Evolutionary conservation across 2,113 vertebrate species (phyloP), one percentile per base, ranked within the genome.

Genomic region (Thunnus thynnus): DNA sequence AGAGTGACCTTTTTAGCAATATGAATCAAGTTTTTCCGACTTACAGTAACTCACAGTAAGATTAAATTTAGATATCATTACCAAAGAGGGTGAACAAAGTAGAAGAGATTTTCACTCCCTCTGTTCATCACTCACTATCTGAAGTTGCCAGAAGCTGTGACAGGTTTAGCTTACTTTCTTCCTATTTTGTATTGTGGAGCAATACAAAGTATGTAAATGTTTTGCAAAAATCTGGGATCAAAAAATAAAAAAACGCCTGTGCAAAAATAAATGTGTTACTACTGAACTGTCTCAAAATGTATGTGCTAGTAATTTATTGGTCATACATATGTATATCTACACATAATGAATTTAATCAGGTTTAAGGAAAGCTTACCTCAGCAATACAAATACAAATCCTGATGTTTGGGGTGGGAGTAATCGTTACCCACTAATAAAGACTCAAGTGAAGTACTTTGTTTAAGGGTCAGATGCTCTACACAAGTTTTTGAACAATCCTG

Each of bases 341-440:
- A 41, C 36, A 7, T 41, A 41, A 9, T 41, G 36, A 41, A 41
- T 41, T 41, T 30, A 30, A 30, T 73, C 41, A 60, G 18, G 16
- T 57, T 10, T 50, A 61, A 16, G 16, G 18, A 41, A 25, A 65
- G 61, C 57, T 60, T n/a, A 20, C 55, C 16, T 56, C 60, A 55
- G 55, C 41, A 22, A 22, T 22, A 22, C 22, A 22, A 54, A 60
- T 18, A 61, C 10, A 8, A 66, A 68, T 72, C 25, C 32, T 11
- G 13, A 44, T 73, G 66, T 76, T 69, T 46, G 48, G 36, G 56
- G 52, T 32, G 44, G n/a, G 22, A 56, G 9, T 27, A 61, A 76
- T 72, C 55, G 81, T 72, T 65, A 72, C 36, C 13, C 17, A 79
- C 80, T 73, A 88, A 89, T 86, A 79, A 81, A 83, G 50, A 83